Conservation (phyloP, 2,888 invertebrate genomes). For the Deilephila elpenor region DNA sequence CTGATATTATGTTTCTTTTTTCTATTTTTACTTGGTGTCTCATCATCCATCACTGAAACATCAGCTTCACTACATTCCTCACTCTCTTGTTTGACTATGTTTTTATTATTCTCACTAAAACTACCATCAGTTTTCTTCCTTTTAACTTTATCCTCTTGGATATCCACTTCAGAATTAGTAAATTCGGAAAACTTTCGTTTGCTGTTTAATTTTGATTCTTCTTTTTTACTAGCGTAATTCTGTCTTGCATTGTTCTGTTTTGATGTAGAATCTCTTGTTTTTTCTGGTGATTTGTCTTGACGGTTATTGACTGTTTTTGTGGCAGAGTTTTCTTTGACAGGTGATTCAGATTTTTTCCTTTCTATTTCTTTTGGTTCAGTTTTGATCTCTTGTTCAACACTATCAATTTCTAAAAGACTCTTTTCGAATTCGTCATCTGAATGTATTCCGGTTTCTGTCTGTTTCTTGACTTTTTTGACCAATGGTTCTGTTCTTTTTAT, state of each 20-base stretch:
- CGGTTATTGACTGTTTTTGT: conserved; percentile 32
- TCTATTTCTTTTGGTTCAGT: background rate
- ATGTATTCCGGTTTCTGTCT: conserved; percentile 83
- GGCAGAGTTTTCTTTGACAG: conserved; percentile 33
- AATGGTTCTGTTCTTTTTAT: conserved; percentile 83
- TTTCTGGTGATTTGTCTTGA: conserved; percentile 29
- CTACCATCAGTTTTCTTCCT: conserved; percentile 40
- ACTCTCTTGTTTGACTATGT: conserved; percentile 30
- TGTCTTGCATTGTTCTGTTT: conserved; percentile 33
- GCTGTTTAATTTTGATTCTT: conserved; percentile 50
- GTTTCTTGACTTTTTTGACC: conserved; percentile 74
- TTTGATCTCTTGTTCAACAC: conserved; percentile 58
- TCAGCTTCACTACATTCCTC: conserved; percentile 37
- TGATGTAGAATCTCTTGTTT: conserved; percentile 32
- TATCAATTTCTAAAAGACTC: conserved; percentile 87
- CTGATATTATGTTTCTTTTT: conserved; percentile 61
- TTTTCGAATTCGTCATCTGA: conserved; percentile 89
- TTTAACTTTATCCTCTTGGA: conserved; percentile 41
- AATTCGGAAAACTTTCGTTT: conserved; percentile 66
- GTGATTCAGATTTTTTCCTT: conserved; percentile 23
- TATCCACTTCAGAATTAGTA: conserved; percentile 46
- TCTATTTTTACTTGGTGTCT: conserved; percentile 38
- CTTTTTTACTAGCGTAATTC: conserved; percentile 38
- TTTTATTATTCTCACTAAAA: conserved; percentile 26
- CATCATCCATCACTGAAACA: conserved; percentile 42